Conservation (phyloP, 2,797 vertebrate genomes). For the Lacerta bilineata region DNA sequence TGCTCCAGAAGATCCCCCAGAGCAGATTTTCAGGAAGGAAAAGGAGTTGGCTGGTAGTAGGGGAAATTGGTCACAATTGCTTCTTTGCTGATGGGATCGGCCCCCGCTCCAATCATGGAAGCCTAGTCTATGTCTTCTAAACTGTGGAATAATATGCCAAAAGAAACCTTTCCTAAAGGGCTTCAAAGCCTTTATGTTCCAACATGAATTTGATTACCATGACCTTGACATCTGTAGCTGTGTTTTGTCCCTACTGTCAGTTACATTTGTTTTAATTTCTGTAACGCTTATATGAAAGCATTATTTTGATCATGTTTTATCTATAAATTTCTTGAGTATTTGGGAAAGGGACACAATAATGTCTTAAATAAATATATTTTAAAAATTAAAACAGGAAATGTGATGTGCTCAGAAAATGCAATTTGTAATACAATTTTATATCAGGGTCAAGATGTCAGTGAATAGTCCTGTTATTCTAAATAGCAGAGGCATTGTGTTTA, state of each 20-base stretch:
- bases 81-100: too few species aligned
- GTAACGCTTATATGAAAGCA: neutral
- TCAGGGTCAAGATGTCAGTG: neutral
- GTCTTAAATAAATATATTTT: neutral
- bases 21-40: too few species aligned
- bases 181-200: neutral
- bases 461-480: neutral
- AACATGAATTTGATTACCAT: neutral
- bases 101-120: too few species aligned
- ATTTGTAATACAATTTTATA: neutral
- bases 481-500: neutral
- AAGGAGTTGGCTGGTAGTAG: too few species aligned
- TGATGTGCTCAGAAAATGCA: neutral
- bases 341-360: neutral
- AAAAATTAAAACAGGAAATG: neutral
- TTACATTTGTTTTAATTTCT: neutral
- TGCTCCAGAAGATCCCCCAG: too few species aligned
- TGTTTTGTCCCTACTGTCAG: neutral
- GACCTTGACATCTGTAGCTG: neutral
- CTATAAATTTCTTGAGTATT: neutral
- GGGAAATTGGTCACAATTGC: too few species aligned
- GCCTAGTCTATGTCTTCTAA: neutral
- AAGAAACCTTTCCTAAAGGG: neutral
- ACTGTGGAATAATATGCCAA: neutral
- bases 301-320: neutral